Evolutionary conservation across 2,888 invertebrate genomes (phyloP), one percentile per base, ranked within the genome.

Genomic region (Conchocele bisecta): DNA sequence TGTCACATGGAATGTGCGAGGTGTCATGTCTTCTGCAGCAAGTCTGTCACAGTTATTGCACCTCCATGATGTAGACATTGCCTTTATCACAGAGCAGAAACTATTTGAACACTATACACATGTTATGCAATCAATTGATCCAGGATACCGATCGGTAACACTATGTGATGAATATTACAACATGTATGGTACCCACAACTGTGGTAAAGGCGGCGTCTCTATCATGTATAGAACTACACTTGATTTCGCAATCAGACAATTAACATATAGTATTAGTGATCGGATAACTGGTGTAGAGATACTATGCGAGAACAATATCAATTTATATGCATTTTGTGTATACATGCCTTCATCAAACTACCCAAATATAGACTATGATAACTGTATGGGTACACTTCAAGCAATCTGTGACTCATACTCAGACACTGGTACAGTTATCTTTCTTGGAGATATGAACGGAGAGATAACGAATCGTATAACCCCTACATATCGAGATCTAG

Each of bases 291-390:
- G 48, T 11, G 37, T 59, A 2, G 31, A 59, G 26, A 17, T 48
- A 4, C 7, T 7, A 33, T 15, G 3, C 4, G 11, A 31, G 7
- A n/a, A 31, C 7, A 3, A 20, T 5, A 4, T 13, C 24, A 46
- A 35, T 3, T 22, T 59, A 2, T 59, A 48, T 35, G 42, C 42
- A 11, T 24, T 59, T 15, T 42, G 46, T 24, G 44, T 26, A 4
- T 59, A 59, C 50, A 33, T 59, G 48, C 59, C 28, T 15, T 42
- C 48, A 22, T 9, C 20, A 6, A 59, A 44, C 26, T 48, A 22
- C 26, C 5, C 6, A 44, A 5, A 31, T 31, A 5, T 33, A n/a
- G 28, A 48, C 7, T 35, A 17, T 48, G 26, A 7, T 35, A 9
- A 28, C 24, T 24, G 24, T 17, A 11, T 42, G 20, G 31, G 33